These are phyloP conservation scores for Luffia ferchaultella DNA, from an alignment of 2,888 invertebrate genomes.

Conservation along the genomic window DNA sequence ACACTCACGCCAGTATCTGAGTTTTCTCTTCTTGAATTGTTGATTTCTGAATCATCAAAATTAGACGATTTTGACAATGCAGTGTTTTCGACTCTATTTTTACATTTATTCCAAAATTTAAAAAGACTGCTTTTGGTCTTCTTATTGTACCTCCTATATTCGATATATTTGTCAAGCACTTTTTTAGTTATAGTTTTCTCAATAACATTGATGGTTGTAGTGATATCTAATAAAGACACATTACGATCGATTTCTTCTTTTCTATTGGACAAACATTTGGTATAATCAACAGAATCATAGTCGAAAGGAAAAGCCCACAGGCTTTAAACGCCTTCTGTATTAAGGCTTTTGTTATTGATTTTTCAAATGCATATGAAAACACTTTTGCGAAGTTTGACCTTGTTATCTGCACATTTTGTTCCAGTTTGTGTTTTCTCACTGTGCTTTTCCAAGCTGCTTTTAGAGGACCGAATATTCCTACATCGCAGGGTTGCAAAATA, in stretches of 20 bases:
- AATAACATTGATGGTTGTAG: constrained; percentile 1
- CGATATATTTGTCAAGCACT: neutral
- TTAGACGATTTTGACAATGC: constrained; percentile 1
- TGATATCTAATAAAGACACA: neutral
- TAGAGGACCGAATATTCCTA: constrained; percentile 6
- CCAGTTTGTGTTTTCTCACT: constrained; percentile 6
- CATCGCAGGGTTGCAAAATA: constrained; percentile 11
- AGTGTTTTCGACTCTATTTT: constrained; percentile 4
- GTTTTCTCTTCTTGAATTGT: no score
- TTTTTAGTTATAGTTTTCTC: constrained; percentile 1
- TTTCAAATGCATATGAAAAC: constrained; percentile 6
- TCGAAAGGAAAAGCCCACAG: constrained; percentile 6
- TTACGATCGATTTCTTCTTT: neutral
- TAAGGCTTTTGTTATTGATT: constrained; percentile 1
- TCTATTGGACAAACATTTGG: constrained; percentile 7
- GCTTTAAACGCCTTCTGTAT: constrained; percentile 8
- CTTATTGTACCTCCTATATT: neutral
- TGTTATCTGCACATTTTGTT: constrained; percentile 3
- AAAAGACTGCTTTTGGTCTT: constrained; percentile 1
- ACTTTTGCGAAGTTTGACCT: constrained; percentile 8
- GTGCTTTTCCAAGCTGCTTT: constrained; percentile 4
- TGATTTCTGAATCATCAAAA: neutral
- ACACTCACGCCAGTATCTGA: neutral
- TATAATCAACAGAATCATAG: constrained; percentile 8
- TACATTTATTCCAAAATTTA: constrained; percentile 1